phyloP scores from a whole-genome alignment of 2,797 vertebrate species.

The Oreonectes daqikongensis region DNA sequence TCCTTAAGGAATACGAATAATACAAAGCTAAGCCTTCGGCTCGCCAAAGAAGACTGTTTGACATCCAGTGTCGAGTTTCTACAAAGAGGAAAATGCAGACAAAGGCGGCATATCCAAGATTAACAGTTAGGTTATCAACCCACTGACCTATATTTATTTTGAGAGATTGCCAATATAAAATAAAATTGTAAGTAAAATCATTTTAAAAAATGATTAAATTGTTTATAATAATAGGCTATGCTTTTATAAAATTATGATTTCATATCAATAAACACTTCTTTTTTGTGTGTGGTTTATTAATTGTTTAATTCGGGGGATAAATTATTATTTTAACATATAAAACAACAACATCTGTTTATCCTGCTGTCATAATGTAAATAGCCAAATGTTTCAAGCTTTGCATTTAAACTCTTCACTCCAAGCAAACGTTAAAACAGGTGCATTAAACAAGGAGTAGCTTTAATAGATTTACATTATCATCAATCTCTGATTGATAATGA shows the following conservation, averaged over 20 bases:
- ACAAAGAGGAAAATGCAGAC: constrained; percentile 30
- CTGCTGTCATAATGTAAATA: background rate
- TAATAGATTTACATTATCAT: background rate
- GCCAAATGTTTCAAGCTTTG: background rate
- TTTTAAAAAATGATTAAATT: background rate
- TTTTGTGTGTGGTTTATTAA: too few species aligned
- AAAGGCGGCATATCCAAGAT: constrained; percentile 12
- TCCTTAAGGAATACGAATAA: constrained; percentile 72
- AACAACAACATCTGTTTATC: background rate
- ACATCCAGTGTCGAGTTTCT: constrained; percentile 28
- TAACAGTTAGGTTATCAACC: background rate
- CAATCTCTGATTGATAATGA: constrained; percentile 2
- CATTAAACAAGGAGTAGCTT: background rate
- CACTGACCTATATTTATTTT: constrained; percentile 20
- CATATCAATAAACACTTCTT: too few species aligned
- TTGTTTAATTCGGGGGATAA: background rate
- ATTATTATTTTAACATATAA: background rate
- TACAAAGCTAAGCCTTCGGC: constrained; percentile 52
- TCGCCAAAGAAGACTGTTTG: constrained; percentile 29
- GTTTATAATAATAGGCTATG: background rate
- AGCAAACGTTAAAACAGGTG: background rate
- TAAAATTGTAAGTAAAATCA: background rate
- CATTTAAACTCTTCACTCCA: background rate
- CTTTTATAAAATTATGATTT: too few species aligned
- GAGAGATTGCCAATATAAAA: background rate